Evolutionary conservation across 2,888 invertebrate genomes (phyloP), one percentile per base, ranked within the genome.

Genomic region (Spatulosminthurus flaviceps): DNA sequence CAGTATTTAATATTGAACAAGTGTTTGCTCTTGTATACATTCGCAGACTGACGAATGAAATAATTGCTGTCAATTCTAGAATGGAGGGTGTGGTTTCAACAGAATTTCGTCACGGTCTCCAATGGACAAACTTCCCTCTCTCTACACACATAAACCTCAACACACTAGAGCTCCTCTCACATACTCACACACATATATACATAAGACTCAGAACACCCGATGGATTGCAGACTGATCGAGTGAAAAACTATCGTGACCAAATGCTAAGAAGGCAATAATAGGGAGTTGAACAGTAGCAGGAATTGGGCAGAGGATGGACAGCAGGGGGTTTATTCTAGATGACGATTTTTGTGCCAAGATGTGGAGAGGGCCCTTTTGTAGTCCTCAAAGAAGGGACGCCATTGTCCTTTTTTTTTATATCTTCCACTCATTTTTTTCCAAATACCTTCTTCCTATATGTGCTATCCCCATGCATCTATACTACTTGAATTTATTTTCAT

Each of bases 241-340:
- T 43, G 43, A 72, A 72, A 43, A 28, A 66, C 34, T 77, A 72
- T 80, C 80, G 80, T 80, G 80, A 78, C 76, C 80, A 78, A 76
- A 80, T 75, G 80, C 80, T 80, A 75, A 80, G 80, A 78, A 42
- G 72, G 43, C 51, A 66, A 75, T 80, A 78, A 80, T 80, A 67
- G 71, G 42, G 66, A 76, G 72, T 80, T 73, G 79, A 81, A 79
- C 79, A 81, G 81, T 79, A 79, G 81, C 79, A 77, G 77, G 81
- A 79, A 81, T 76, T 81, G 74, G 81, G 77, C 70, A 75, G 66
- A 81, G 72, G 73, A 79, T 74, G 60, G 29, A n/a, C 77, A 34
- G 77, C 77, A 70, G 81, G 81, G 77, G 81, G 79, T 34, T 76
- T 67, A 29, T 73, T 71, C 51, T 70, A 51, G 74, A 77, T 79